Percentiles rank a stretch among this genome's conserved stretches.
Evolutionary conservation across 2,888 invertebrate species (phyloP).

Genomic region (Hemaris fuciformis): DNA sequence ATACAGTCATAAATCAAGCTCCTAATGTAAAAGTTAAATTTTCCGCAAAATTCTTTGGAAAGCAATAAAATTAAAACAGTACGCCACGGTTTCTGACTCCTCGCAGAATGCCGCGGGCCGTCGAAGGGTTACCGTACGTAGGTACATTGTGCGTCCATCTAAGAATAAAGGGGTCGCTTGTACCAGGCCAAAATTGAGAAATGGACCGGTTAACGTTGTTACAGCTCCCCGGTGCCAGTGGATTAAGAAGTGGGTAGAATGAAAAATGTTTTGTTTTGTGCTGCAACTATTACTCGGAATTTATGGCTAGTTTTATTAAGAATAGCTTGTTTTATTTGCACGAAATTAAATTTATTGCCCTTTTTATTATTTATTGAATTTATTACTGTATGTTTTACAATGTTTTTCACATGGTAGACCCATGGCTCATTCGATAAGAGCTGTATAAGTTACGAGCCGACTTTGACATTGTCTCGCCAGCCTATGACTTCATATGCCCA

Average conservation of each 20-base stretch:
- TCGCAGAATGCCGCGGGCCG: constrained; percentile 57
- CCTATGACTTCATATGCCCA: too few species aligned
- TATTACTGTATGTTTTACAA: background rate
- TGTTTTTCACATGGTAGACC: background rate
- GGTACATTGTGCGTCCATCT: constrained; percentile 67
- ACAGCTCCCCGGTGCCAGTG: constrained; percentile 64
- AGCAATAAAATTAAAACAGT: constrained; percentile 66
- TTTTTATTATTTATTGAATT: background rate
- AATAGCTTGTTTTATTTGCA: background rate
- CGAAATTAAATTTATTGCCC: background rate
- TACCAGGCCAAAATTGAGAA: constrained; percentile 74
- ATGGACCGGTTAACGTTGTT: constrained; percentile 81
- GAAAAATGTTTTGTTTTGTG: constrained; percentile 71
- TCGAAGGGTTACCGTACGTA: constrained; percentile 59
- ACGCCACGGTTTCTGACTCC: constrained; percentile 52
- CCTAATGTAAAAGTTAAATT: constrained; percentile 33
- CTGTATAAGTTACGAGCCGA: too few species aligned
- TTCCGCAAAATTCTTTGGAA: constrained; percentile 51
- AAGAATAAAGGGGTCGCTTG: constrained; percentile 59
- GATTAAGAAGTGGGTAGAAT: constrained; percentile 60
- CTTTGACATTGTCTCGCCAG: too few species aligned
- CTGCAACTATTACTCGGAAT: constrained; percentile 41
- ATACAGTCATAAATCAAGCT: constrained; percentile 21
- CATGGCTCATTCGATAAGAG: too few species aligned
- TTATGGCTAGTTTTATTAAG: constrained; percentile 26